Evolutionary conservation across 1,140 invertebrate genomes (phyloP), one percentile per base, ranked within the genome.

Genomic region (Formica exsecta): DNA sequence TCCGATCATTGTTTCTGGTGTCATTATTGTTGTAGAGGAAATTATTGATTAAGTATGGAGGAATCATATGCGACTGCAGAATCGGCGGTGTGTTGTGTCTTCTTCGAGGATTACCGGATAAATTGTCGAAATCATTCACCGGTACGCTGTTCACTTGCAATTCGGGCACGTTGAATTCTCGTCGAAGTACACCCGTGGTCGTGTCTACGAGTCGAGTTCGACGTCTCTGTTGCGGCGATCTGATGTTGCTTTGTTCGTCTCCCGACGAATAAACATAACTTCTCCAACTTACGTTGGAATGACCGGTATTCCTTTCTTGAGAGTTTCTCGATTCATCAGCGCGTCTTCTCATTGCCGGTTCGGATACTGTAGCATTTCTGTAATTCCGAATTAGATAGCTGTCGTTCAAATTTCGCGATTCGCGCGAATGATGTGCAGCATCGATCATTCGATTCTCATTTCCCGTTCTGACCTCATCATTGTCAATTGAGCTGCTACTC

Each of bases 111-210:
- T 88, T 92, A 16, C 86, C 90, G 5, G 92, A 90, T 13, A 90
- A 91, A 66, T 93, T 93, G 86, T 81, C 92, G 79, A 94, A 92
- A 74, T 96, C 94, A 7, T 93, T 94, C 3, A 96, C 92, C 3
- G 96, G 96, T 0, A 96, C 93, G 86, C 96, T 96, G 81, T 96
- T 96, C 2, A 96, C 95, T 86, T 96, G 96, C 66, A 97, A 95
- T 5, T 95, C 92, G 3, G 96, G 96, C 79, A 96, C 95, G n/a
- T 95, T 96, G 80, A 93, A 92, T 41, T 92, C 89, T 13, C 86
- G 89, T 80, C 91, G 87, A 0, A 86, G 51, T 32, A 32, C 32
- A 32, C 32, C 32, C 32, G 32, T 32, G 32, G 2, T 2, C 3
- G 32, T 32, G 1, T 32, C 3, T 32, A 32, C 32, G 32, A 32